Conservation (phyloP, 1,140 invertebrate species). For the Panagrolaimus sp. region DNA sequence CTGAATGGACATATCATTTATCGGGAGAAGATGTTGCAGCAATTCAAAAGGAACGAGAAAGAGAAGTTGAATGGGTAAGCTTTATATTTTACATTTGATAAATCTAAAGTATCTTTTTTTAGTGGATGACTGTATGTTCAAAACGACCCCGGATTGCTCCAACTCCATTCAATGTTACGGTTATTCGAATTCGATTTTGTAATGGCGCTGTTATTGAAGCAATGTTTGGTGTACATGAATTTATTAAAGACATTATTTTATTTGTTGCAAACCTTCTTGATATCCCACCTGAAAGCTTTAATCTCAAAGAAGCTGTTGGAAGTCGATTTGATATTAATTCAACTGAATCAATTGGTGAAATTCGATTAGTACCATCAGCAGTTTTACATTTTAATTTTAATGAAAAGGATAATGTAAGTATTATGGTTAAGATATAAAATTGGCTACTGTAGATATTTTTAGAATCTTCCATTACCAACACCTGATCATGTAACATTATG, state of each 20-base stretch:
- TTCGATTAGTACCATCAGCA: neutral
- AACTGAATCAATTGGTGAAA: neutral
- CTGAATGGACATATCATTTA: neutral
- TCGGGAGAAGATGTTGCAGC: neutral
- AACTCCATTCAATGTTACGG: neutral
- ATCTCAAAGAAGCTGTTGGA: slow-evolving; percentile 3
- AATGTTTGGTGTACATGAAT: slow-evolving; percentile 1
- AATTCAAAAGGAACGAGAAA: slow-evolving; percentile 4
- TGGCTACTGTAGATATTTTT: neutral
- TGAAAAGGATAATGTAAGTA: neutral
- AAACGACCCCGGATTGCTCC: neutral
- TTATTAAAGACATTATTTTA: neutral
- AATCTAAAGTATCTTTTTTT: neutral
- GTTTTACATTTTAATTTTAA: neutral
- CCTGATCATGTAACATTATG: neutral
- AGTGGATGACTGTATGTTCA: slow-evolving; percentile 2
- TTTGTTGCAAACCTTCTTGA: neutral
- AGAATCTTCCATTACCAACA: neutral
- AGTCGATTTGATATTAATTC: neutral
- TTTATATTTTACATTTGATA: too few species aligned
- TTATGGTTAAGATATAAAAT: neutral
- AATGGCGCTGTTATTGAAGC: slow-evolving; percentile 2
- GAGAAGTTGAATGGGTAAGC: slow-evolving; percentile 8
- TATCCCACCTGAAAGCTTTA: neutral
- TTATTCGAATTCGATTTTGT: neutral